Percentiles rank a stretch among this genome's conserved stretches.
Evolutionary conservation across 2,888 invertebrate species (phyloP).

Genomic region (Drosophila eohydei): DNA sequence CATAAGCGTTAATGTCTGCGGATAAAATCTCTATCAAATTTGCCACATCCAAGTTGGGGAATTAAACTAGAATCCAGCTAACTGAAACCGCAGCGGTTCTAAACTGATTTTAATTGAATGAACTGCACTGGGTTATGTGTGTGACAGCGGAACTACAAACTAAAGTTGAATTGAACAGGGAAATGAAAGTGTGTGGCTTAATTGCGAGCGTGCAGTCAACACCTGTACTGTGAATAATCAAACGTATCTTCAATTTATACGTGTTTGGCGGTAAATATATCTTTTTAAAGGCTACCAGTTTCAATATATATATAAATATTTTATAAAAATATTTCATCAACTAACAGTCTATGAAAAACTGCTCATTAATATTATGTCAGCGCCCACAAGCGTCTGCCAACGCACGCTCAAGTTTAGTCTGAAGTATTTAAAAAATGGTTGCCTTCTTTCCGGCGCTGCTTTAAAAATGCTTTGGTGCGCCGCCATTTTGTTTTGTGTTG

Average conservation of each 20-base stretch:
- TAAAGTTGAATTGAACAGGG: constrained; percentile 7
- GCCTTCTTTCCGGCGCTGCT: constrained; percentile 37
- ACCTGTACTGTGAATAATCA: not conserved
- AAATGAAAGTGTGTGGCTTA: not conserved
- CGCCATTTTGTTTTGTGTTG: constrained; percentile 53
- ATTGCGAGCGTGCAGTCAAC: not conserved
- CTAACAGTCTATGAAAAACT: no score
- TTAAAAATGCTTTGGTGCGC: constrained; percentile 18
- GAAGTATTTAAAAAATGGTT: not conserved
- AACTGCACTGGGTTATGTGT: constrained; percentile 13
- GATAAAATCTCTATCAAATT: constrained; percentile 19
- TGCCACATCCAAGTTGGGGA: constrained; percentile 10
- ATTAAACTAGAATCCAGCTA: constrained; percentile 6
- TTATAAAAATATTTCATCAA: not conserved
- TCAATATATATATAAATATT: no score
- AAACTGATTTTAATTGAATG: constrained; percentile 12
- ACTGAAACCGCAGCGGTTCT: constrained; percentile 2
- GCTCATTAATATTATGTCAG: not conserved
- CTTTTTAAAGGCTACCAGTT: no score
- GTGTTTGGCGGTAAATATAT: not conserved
- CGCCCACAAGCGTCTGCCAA: not conserved
- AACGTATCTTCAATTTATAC: not conserved
- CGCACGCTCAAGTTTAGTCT: not conserved
- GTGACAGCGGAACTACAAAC: not conserved
- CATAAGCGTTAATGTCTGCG: constrained; percentile 34